Base-by-base conservation (phyloP, 2,888 invertebrate genomes). In the Antitype chi region DNA sequence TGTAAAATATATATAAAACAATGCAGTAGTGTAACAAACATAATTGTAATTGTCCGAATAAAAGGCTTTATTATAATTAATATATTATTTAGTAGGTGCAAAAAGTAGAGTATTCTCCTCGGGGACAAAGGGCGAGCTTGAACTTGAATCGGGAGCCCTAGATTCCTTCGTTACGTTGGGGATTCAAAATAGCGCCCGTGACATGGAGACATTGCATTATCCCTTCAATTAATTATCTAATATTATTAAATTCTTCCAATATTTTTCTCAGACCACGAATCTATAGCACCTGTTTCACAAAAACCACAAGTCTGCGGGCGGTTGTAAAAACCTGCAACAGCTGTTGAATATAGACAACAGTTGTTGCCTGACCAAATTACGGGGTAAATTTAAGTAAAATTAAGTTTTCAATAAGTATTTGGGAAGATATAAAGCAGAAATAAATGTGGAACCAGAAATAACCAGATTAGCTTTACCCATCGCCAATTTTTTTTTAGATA, bases 361-460 rank as follows among this genome's bases (percentile, higher is more conserved):
- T 52, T 76, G 66, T 28, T 60, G 7, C 28, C 25, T 17, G 32
- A 55, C 25, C 17, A 62, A 68, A 59, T 52, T 43, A 32, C 4
- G 8, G n/a, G 17, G 15, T 53, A 23, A 47, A 25, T 53, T 43
- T 11, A 25, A 32, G 43, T 47, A 13, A 47, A 47, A 47, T 47
- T 53, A 47, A 53, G 20, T 28, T 43, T 71, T 7, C 43, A 43
- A 55, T 43, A 38, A 38, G 38, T 38, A 70, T 75, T 75, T 38
- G 9, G 6, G 17, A 74, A 52, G 1, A 20, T 25, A 43, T 32
- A 7, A 20, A 23, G 38, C 38, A 52, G 60, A 43, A n/a, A 60
- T 28, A 47, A 38, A 43, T 15, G 49, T 55, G n/a, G n/a, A 32
- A n/a, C 15, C 9, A 47, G 70, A 70, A 49, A 25, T 20, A 25